Evolutionary conservation across 2,113 vertebrate genomes (phyloP), one percentile per base, ranked within the genome.

Genomic region (Pipra filicauda): DNA sequence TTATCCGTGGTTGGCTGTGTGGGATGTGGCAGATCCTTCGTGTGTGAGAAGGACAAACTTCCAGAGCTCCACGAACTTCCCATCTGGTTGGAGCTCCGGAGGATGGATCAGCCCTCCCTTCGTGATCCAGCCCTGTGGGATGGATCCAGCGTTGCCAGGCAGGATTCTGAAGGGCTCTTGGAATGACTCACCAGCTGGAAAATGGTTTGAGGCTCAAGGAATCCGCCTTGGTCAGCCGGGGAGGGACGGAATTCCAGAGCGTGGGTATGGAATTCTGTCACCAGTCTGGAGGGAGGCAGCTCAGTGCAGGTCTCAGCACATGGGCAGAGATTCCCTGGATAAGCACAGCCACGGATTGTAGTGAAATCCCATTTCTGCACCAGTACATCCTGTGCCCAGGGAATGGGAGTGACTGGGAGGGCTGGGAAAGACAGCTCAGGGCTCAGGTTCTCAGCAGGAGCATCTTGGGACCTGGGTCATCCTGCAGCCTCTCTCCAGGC

Each of bases 261-360:
- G 28, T 4, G 43, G 51, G 13, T 4, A 4, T 15, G 23, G 5
- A 13, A 35, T 35, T 58, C 43, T 30, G 1, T 26, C 3, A 0
- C 26, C 0, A 0, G 28, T 41, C 26, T 2, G 17, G 8, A 27
- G 73, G 30, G n/a, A 22, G 13, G 3, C 18, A 9, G 49, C 39
- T 54, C n/a, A 1, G 2, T 22, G 54, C 61, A 33, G 54, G 30
- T 30, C 48, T 46, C 33, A 3, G 65, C 11, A 31, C 39, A 1
- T 4, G 28, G 15, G 4, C 41, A 15, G 74, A 28, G 48, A 30
- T 65, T 71, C 69, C 43, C 30, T 58, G 78, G 61, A 15, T 44
- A 31, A 16, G n/a, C 19, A 12, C 35, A 35, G 30, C 21, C 37
- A 8, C 33, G 48, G 61, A 5, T 17, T 82, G n/a, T 7, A 31